A percentile compares a stretch with the other conserved stretches of the same genome.
These are phyloP conservation scores for Pangasius mekongensis DNA, from an alignment of 2,797 vertebrate genomes.

Conservation along the genomic window DNA sequence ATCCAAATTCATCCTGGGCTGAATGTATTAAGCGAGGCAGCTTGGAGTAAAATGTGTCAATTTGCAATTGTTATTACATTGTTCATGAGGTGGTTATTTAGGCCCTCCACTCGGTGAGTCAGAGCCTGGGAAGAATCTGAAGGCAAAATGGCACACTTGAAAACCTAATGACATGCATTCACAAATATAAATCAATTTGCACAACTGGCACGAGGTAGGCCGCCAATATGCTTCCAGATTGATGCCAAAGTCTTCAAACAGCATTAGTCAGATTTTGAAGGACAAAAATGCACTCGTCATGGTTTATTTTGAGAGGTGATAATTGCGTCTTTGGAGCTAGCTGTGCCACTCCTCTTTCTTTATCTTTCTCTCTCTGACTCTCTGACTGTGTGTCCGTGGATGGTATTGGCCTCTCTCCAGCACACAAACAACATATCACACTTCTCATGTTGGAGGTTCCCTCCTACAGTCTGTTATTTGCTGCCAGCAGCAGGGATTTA, in stretches of 20 bases:
- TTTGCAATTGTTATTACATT: slow-evolving; percentile 67
- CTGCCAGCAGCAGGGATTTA: slow-evolving; percentile 66
- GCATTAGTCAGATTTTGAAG: slow-evolving; percentile 48
- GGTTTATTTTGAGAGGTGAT: slow-evolving; percentile 27
- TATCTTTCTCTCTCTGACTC: slow-evolving; percentile 35
- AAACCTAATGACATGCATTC: slow-evolving; percentile 54
- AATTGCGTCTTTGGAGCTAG: slow-evolving; percentile 46
- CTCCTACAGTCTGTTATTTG: background rate
- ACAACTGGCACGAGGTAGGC: slow-evolving; percentile 54
- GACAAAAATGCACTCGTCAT: slow-evolving; percentile 58
- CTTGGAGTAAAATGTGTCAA: slow-evolving; percentile 59
- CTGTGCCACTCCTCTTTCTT: slow-evolving; percentile 50
- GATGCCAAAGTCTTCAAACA: slow-evolving; percentile 60
- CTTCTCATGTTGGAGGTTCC: slow-evolving; percentile 36
- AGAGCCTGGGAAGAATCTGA: slow-evolving; percentile 58
- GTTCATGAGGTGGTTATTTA: slow-evolving; percentile 61
- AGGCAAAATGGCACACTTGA: slow-evolving; percentile 58
- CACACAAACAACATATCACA: slow-evolving; percentile 31
- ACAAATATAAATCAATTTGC: slow-evolving; percentile 61
- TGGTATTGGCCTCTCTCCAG: slow-evolving; percentile 30
- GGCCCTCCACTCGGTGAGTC: slow-evolving; percentile 56
- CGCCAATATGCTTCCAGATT: slow-evolving; percentile 53
- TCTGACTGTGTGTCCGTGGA: slow-evolving; percentile 18
- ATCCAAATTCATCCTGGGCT: slow-evolving; percentile 58
- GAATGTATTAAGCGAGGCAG: slow-evolving; percentile 55